A percentile compares a stretch with the other conserved stretches of the same genome.
phyloP scores from a whole-genome alignment of 1,140 invertebrate genomes.

The Zaprionus inermis region DNA sequence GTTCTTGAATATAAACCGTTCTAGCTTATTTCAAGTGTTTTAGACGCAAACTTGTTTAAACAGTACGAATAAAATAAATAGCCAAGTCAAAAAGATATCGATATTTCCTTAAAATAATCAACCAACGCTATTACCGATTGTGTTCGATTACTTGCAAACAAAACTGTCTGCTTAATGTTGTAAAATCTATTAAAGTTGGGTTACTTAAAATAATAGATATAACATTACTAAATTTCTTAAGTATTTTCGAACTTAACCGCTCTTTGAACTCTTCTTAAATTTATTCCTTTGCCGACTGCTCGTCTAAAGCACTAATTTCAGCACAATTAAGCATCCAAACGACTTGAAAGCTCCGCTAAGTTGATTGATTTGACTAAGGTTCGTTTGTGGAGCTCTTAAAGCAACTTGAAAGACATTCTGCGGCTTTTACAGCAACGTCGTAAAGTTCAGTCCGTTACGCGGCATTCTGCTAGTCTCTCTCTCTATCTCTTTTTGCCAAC shows the following conservation, averaged over 20 bases:
- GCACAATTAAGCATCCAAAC: not conserved
- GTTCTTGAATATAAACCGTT: too few species aligned
- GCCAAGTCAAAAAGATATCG: too few species aligned
- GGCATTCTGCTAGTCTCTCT: not conserved
- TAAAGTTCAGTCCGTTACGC: conserved; percentile 15
- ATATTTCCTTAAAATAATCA: too few species aligned
- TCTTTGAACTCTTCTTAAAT: not conserved
- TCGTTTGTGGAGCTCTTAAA: too few species aligned
- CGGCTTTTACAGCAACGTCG: too few species aligned
- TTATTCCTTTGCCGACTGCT: not conserved
- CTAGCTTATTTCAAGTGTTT: too few species aligned
- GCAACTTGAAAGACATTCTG: too few species aligned
- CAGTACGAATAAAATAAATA: too few species aligned
- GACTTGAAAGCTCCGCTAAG: not conserved
- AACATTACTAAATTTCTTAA: not conserved
- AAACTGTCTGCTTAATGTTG: not conserved
- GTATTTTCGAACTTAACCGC: not conserved
- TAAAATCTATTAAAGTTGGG: not conserved
- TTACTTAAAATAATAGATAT: too few species aligned
- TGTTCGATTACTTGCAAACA: not conserved
- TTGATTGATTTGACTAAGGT: not conserved
- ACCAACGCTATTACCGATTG: too few species aligned
- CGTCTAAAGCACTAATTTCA: not conserved
- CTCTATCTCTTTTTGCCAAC: not conserved
- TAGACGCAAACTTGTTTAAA: too few species aligned